Evolutionary conservation across 2,888 invertebrate genomes (phyloP).

Genomic region (Caenorhabditis macrosperma): DNA sequence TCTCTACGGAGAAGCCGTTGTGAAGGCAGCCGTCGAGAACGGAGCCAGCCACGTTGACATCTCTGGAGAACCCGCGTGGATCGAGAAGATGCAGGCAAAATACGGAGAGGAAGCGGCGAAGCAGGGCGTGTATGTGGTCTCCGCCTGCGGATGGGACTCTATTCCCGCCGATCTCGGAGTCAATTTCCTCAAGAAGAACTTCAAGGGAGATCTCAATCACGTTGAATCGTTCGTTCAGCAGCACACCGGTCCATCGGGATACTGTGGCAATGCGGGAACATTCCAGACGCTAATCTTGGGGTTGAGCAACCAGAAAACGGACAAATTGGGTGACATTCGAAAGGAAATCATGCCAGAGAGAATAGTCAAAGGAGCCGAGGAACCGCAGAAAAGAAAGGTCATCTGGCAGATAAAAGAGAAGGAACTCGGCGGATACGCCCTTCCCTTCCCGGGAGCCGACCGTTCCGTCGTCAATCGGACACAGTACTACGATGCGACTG

Average conservation of each 20-base stretch:
- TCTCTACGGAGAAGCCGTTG: slow-evolving; percentile 91
- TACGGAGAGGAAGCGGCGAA: slow-evolving; percentile 84
- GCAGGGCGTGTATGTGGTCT: slow-evolving; percentile 87
- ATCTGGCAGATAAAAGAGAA: slow-evolving; percentile 76
- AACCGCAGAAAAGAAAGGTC: slow-evolving; percentile 37
- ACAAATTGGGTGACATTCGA: slow-evolving; percentile 70
- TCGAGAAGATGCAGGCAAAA: slow-evolving; percentile 89
- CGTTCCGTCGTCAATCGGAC: slow-evolving; percentile 84
- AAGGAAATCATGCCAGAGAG: slow-evolving; percentile 74
- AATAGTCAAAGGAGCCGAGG: slow-evolving; percentile 47
- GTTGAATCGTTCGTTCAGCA: slow-evolving; percentile 78
- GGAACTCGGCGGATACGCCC: slow-evolving; percentile 83
- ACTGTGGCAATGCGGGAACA: slow-evolving; percentile 88
- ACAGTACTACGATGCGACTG: slow-evolving; percentile 87
- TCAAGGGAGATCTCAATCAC: slow-evolving; percentile 83
- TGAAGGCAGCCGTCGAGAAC: slow-evolving; percentile 89
- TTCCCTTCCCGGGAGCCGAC: slow-evolving; percentile 85
- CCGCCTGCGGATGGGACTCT: slow-evolving; percentile 86
- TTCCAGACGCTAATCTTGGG: slow-evolving; percentile 92
- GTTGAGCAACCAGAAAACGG: slow-evolving; percentile 80
- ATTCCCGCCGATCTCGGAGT: slow-evolving; percentile 91
- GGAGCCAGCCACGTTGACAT: slow-evolving; percentile 93
- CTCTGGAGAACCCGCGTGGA: slow-evolving; percentile 92
- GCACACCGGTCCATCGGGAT: slow-evolving; percentile 80
- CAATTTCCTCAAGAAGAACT: slow-evolving; percentile 87